Conservation (phyloP, 2,888 invertebrate species). For the Stenoptilia bipunctidactyla region DNA sequence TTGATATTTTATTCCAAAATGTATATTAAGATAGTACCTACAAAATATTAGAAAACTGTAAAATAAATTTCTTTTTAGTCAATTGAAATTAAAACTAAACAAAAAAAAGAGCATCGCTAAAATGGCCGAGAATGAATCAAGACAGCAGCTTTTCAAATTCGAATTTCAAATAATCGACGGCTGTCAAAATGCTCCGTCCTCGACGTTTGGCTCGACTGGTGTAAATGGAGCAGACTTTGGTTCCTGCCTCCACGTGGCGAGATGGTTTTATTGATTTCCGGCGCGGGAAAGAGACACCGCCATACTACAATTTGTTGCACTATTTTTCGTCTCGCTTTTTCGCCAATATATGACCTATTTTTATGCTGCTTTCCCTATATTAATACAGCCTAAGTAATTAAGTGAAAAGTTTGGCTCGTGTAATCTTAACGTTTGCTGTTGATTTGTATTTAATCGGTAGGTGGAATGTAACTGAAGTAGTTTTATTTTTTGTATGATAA, state of each 20-base stretch:
- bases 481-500: too few relatives aligned
- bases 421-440: slow-evolving; percentile 28
- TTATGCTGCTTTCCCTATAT: slow-evolving; percentile 66
- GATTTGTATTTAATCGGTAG: too few relatives aligned
- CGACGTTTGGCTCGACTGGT: slow-evolving; percentile 33
- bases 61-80: too few relatives aligned
- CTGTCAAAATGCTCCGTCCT: slow-evolving; percentile 24
- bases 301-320: slow-evolving; percentile 66
- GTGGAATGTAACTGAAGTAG: too few relatives aligned
- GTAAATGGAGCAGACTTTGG: slow-evolving; percentile 54
- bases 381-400: slow-evolving; percentile 67
- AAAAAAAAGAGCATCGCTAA: slow-evolving; percentile 3
- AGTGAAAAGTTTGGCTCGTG: slow-evolving; percentile 51
- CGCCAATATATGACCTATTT: slow-evolving; percentile 72
- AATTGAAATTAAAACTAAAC: too few relatives aligned
- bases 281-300: slow-evolving; percentile 51
- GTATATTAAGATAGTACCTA: too few relatives aligned
- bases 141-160: slow-evolving; percentile 28
- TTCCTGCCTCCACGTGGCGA: slow-evolving; percentile 55
- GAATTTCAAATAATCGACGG: slow-evolving; percentile 35
- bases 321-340: slow-evolving; percentile 55
- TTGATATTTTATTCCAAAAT: too few relatives aligned
- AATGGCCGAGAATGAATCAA: slow-evolving; percentile 14
- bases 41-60: too few relatives aligned
- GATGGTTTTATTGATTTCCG: slow-evolving; percentile 71